These are phyloP conservation scores for Ostrea denselamellosa DNA, from an alignment of 1,140 invertebrate genomes.

Conservation along the genomic window DNA sequence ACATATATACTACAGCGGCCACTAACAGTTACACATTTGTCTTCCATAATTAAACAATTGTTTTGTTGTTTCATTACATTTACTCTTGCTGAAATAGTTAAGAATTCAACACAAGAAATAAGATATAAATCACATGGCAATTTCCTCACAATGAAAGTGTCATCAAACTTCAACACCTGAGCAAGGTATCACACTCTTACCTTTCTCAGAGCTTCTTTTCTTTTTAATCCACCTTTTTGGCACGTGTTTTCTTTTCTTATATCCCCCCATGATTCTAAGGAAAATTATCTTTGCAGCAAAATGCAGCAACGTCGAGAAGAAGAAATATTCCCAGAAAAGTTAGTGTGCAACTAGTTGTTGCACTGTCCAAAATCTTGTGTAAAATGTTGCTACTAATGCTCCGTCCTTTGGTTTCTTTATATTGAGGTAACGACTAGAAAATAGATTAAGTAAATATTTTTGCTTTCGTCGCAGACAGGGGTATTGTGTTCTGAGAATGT, in stretches of 20 bases:
- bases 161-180: neutral
- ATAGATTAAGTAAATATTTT: constrained; percentile 33
- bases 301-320: constrained; percentile 25
- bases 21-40: neutral
- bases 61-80: neutral
- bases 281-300: constrained; percentile 20
- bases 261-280: neutral
- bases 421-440: constrained; percentile 24
- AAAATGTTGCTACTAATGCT: neutral
- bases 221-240: constrained; percentile 28
- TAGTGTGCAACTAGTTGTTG: neutral
- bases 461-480: constrained; percentile 28
- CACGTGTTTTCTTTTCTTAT: neutral
- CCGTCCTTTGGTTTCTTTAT: constrained; percentile 6
- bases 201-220: neutral
- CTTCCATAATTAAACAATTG: neutral
- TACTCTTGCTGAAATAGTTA: neutral
- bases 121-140: neutral
- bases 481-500: constrained; percentile 14
- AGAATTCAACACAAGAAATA: neutral
- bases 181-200: neutral
- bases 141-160: neutral
- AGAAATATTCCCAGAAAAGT: neutral
- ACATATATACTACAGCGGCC: neutral
- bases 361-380: neutral